phyloP scores from a whole-genome alignment of 2,113 vertebrate species.

The Vulpes lagopus region DNA sequence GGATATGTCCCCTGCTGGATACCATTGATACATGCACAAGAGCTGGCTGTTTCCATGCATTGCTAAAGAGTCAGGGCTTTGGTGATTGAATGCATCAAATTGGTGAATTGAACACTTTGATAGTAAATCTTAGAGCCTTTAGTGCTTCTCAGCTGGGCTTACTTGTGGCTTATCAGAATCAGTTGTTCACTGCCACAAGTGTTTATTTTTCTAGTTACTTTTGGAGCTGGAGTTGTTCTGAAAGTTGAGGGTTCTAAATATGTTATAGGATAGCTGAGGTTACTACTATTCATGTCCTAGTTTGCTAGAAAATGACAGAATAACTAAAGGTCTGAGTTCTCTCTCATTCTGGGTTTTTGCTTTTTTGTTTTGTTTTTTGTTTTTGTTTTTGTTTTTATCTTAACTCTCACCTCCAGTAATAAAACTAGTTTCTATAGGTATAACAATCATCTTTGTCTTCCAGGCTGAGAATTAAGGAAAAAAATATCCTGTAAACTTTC shows the following conservation, averaged over 20 bases:
- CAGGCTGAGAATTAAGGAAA: background rate
- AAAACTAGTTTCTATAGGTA: background rate
- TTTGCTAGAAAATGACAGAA: background rate
- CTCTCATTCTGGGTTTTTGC: background rate
- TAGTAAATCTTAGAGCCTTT: background rate
- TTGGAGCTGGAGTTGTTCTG: background rate
- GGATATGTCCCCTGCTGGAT: background rate
- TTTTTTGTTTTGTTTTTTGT: background rate
- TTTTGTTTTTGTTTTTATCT: background rate
- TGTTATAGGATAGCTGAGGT: background rate
- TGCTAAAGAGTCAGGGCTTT: background rate
- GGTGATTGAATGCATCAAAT: background rate
- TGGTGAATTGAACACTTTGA: background rate
- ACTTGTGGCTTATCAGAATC: background rate
- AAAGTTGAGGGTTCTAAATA: constrained; percentile 39
- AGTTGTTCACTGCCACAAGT: background rate
- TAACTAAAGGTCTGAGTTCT: constrained; percentile 17
- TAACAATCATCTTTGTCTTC: constrained; percentile 14
- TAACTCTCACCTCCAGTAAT: background rate
- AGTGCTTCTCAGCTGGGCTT: background rate
- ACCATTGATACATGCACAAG: background rate
- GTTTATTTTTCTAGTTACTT: constrained; percentile 40
- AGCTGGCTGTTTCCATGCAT: background rate
- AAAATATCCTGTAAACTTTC: background rate
- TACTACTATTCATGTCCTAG: constrained; percentile 9